A percentile compares a stretch with the other conserved stretches of the same genome.
Evolutionary conservation across 1,140 invertebrate species (phyloP).

Genomic region (Drosophila littoralis): DNA sequence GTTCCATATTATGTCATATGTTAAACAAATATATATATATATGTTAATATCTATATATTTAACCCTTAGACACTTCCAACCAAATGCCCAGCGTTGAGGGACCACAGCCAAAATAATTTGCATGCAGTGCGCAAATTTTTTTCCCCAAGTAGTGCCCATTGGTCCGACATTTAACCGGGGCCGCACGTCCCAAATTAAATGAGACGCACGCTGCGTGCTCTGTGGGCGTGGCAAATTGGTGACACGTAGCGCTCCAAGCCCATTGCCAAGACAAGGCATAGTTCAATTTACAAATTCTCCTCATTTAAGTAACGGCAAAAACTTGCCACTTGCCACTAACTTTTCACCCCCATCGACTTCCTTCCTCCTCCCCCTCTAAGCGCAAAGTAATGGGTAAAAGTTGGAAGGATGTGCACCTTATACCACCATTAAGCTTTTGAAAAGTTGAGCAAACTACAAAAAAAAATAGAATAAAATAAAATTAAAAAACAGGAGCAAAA

Average conservation of each 20-base stretch:
- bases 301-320: constrained; percentile 52
- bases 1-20: constrained; percentile 79
- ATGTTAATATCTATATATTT: background rate
- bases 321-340: constrained; percentile 43
- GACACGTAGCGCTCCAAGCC: constrained; percentile 56
- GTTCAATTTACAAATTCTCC: constrained; percentile 73
- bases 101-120: constrained; percentile 44
- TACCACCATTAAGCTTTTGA: constrained; percentile 61
- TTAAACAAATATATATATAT: constrained; percentile 13
- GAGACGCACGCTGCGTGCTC: constrained; percentile 32
- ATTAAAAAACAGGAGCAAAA: constrained; percentile 34
- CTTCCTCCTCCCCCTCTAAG: background rate
- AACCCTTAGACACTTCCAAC: constrained; percentile 15
- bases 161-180: constrained; percentile 35
- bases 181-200: constrained; percentile 76
- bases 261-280: constrained; percentile 27
- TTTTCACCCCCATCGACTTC: constrained; percentile 12
- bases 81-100: constrained; percentile 13
- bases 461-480: constrained; percentile 28
- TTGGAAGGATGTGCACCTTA: constrained; percentile 59
- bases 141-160: constrained; percentile 32
- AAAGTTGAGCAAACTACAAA: constrained; percentile 60
- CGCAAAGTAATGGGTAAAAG: constrained; percentile 68
- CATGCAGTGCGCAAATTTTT: constrained; percentile 56
- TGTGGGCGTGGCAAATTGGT: constrained; percentile 65